Base-by-base conservation (phyloP, 2,113 vertebrate species). In the Oxygymnocypris stewartii region DNA sequence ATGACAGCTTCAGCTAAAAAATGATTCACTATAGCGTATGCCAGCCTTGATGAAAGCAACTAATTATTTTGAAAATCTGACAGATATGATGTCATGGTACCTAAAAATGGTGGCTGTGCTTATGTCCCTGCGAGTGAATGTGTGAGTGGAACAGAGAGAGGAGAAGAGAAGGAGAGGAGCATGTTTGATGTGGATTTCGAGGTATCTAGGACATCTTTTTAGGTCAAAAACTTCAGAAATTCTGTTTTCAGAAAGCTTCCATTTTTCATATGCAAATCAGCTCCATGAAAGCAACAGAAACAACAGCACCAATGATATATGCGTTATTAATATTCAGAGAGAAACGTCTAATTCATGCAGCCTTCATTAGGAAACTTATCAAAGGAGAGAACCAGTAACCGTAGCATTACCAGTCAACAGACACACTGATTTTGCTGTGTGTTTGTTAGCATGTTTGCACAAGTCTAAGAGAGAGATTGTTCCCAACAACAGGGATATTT, bases 201-300 rank as follows among this genome's bases (percentile, higher is more conserved):
- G 84, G 73, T 89, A 89, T 87, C 83, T 89, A 79, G 88, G 86
- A 67, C 88, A 89, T 87, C 84, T 89, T 89, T 89, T 89, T 89
- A 59, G 88, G 88, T 87, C 86, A 85, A 74, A 79, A 82, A 87
- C 84, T 85, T 88, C 84, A 86, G 85, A 88, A 88, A 77, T 86
- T 49, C 74, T 85, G 59, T 69, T 85, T 67, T 69, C 31, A 51
- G 37, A 57, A n/a, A 31, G 51, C 82, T 86, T 85, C 42, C 65
- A 78, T 86, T 77, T 54, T 88, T 83, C 54, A 59, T 86, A 86
- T 86, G 74, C 65, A 88, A 88, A 88, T 88, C 28, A 82, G 81
- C 81, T 73, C 57, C 8, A 11, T 2, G 88, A 44, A 85, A 85
- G 83, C 85, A 86, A 87, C 82, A 78, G 85, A 63, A 59, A 82